Evolutionary conservation across 1,140 invertebrate genomes (phyloP).

Genomic region (Lepidotrigona ventralis): DNA sequence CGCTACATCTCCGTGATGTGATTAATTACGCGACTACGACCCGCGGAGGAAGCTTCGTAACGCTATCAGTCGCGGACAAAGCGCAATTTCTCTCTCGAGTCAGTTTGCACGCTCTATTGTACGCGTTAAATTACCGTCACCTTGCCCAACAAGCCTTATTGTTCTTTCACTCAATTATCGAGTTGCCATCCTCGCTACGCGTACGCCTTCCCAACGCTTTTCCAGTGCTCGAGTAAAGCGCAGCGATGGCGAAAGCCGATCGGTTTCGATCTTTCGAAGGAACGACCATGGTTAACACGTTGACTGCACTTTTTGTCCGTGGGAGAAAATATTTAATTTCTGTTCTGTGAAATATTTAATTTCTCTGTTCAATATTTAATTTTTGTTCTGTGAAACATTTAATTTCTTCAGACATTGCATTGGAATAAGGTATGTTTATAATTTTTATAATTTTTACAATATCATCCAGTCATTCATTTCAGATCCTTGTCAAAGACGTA

Average conservation of each 20-base stretch:
- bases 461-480: no score
- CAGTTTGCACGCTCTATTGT: conserved; percentile 29
- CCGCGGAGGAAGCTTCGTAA: background rate
- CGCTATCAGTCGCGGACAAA: conserved; percentile 14
- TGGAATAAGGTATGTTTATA: no score
- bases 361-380: no score
- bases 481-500: no score
- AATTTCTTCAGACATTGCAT: no score
- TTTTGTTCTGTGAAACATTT: no score
- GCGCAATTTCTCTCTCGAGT: conserved; percentile 24
- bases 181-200: conserved; percentile 8
- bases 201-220: conserved; percentile 27
- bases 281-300: background rate
- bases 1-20: no score
- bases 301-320: no score
- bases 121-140: conserved; percentile 46
- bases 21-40: background rate
- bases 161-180: conserved; percentile 35
- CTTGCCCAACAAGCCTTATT: conserved; percentile 49
- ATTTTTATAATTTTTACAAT: no score
- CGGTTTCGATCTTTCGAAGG: background rate
- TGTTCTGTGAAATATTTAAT: no score
- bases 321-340: no score
- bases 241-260: background rate
- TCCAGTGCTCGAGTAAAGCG: no score